Percentiles rank a stretch among this genome's conserved stretches.
Evolutionary conservation across 2,888 invertebrate species (phyloP).

Genomic region (Therioaphis trifolii): DNA sequence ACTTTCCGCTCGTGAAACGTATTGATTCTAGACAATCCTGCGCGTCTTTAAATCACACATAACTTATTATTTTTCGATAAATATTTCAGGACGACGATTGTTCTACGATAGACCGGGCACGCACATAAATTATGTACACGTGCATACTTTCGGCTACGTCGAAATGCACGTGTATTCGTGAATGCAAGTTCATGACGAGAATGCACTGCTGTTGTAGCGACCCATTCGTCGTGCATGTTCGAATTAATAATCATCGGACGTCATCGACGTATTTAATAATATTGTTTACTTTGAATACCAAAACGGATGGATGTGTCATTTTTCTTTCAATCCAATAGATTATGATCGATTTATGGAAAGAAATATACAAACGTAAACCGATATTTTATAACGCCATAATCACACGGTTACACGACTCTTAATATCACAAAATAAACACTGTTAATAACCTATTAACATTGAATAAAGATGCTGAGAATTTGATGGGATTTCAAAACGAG

Average conservation of each 20-base stretch:
- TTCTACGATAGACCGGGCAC: background rate
- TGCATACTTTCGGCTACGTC: background rate
- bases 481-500: too few relatives aligned
- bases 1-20: background rate
- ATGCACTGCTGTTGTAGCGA: background rate
- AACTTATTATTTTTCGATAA: too few relatives aligned
- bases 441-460: too few relatives aligned
- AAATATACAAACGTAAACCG: background rate
- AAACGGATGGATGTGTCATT: background rate
- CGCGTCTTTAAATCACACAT: too few relatives aligned
- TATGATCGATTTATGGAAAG: background rate
- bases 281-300: background rate
- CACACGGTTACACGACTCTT: too few relatives aligned
- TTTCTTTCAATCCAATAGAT: background rate
- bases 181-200: constrained; percentile 9
- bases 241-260: background rate
- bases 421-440: too few relatives aligned
- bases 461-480: too few relatives aligned
- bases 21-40: too few relatives aligned
- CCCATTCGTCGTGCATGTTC: background rate
- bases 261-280: background rate
- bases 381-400: too few relatives aligned
- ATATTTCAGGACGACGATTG: background rate
- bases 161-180: background rate
- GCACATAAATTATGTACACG: background rate